Evolutionary conservation across 30 jellyfish, hydroid and myxozoan species (phyloP).

Genomic region (Turritopsis dohrnii): DNA sequence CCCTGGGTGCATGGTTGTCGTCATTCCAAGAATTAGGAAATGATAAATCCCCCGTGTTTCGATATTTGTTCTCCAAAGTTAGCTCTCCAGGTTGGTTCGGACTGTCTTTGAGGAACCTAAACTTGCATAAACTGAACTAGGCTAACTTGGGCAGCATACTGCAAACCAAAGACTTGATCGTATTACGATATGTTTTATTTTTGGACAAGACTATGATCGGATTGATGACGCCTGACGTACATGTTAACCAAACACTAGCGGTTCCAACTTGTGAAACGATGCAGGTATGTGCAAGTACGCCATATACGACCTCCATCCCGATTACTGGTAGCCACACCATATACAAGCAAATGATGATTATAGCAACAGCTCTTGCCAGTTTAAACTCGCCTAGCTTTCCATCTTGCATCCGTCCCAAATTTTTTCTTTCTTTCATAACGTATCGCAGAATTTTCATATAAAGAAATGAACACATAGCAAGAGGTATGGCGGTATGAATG

Average conservation of each 20-base stretch:
- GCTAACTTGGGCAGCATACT: neutral
- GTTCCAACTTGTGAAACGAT: conserved; percentile 54
- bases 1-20: too few relatives aligned
- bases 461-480: conserved; percentile 19
- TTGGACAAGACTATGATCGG: conserved; percentile 53
- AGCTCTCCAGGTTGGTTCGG: neutral
- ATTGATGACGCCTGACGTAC: conserved; percentile 46
- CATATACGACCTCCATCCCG: conserved; percentile 64
- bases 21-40: too few relatives aligned
- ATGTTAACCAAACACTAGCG: conserved; percentile 66
- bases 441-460: conserved; percentile 34
- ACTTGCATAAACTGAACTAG: neutral
- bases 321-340: conserved; percentile 68
- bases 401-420: neutral
- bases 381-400: conserved; percentile 30
- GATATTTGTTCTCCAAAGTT: too few relatives aligned
- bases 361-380: conserved; percentile 54
- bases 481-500: conserved; percentile 46
- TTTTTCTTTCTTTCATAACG: neutral
- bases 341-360: conserved; percentile 51
- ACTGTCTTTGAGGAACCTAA: neutral
- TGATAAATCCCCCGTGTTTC: too few relatives aligned
- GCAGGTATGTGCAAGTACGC: conserved; percentile 42
- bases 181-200: conserved; percentile 40
- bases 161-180: neutral